These are phyloP conservation scores for Capitella teleta DNA, from an alignment of 1,140 invertebrate species.

Conservation along the genomic window DNA sequence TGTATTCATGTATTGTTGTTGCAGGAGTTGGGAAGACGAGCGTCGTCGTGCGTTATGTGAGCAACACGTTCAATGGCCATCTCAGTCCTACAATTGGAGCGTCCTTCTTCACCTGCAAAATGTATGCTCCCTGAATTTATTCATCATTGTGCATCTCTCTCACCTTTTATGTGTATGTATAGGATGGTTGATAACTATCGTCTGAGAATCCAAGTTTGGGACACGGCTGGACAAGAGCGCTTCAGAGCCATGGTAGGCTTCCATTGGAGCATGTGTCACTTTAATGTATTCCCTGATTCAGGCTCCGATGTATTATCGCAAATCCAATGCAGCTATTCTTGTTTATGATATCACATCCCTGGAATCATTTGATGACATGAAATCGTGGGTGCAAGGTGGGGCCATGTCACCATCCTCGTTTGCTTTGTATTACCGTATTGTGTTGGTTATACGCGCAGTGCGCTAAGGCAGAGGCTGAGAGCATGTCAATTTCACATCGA, in stretches of 20 bases:
- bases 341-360: constrained; percentile 9
- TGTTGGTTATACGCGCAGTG: too few relatives aligned
- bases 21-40: constrained; percentile 79
- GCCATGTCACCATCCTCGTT: too few relatives aligned
- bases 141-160: not conserved
- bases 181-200: constrained; percentile 53
- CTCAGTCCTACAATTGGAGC: constrained; percentile 75
- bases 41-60: constrained; percentile 65
- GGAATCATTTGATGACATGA: not conserved
- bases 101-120: constrained; percentile 73
- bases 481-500: too few relatives aligned
- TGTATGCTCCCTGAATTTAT: constrained; percentile 41
- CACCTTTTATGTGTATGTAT: constrained; percentile 15
- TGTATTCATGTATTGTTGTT: constrained; percentile 31
- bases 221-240: constrained; percentile 36
- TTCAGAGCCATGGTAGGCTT: constrained; percentile 37
- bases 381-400: constrained; percentile 3
- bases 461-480: too few relatives aligned
- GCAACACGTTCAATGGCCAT: constrained; percentile 59
- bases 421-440: too few relatives aligned
- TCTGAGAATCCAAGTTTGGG: constrained; percentile 38
- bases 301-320: constrained; percentile 8
- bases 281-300: not conserved
- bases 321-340: constrained; percentile 5
- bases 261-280: not conserved